Evolutionary conservation across 2,888 invertebrate species (phyloP).

Genomic region (Belgica antarctica): DNA sequence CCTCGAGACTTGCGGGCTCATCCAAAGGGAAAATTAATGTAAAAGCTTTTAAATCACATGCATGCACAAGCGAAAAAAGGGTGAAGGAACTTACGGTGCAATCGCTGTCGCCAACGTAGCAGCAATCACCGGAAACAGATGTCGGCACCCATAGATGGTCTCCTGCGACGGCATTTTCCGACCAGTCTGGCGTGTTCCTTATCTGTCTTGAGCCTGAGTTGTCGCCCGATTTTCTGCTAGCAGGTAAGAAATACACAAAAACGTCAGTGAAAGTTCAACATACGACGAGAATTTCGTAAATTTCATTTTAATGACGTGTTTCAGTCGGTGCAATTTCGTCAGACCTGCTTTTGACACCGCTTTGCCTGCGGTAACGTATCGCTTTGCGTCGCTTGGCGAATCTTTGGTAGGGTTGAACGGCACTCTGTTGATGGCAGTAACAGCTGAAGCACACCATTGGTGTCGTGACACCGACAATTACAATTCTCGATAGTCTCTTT

Average conservation of each 20-base stretch:
- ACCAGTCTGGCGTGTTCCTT: conserved; percentile 84
- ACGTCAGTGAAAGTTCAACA: conserved; percentile 2
- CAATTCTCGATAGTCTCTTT: conserved; percentile 5
- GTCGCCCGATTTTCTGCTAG: conserved; percentile 55
- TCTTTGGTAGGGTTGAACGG: not conserved
- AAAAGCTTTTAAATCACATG: not conserved
- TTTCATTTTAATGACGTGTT: not conserved
- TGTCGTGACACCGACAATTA: conserved; percentile 5
- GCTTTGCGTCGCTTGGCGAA: conserved; percentile 39
- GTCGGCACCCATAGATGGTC: conserved; percentile 93
- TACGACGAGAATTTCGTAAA: not conserved
- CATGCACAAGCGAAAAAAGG: not conserved
- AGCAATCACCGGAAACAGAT: conserved; percentile 88
- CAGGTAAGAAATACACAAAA: not conserved
- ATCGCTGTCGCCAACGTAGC: conserved; percentile 84
- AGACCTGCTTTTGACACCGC: conserved; percentile 41
- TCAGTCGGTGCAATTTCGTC: not conserved
- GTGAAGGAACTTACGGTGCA: conserved; percentile 70
- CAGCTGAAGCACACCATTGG: conserved; percentile 31
- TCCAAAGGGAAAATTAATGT: not conserved
- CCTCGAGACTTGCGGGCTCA: not conserved
- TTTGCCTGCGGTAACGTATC: conserved; percentile 44
- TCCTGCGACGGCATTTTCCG: conserved; percentile 79
- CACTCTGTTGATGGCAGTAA: conserved; percentile 18
- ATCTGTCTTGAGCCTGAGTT: conserved; percentile 57